Evolutionary conservation across 2,888 invertebrate genomes (phyloP).

Genomic region (Ashinkailepas kermadecensis): DNA sequence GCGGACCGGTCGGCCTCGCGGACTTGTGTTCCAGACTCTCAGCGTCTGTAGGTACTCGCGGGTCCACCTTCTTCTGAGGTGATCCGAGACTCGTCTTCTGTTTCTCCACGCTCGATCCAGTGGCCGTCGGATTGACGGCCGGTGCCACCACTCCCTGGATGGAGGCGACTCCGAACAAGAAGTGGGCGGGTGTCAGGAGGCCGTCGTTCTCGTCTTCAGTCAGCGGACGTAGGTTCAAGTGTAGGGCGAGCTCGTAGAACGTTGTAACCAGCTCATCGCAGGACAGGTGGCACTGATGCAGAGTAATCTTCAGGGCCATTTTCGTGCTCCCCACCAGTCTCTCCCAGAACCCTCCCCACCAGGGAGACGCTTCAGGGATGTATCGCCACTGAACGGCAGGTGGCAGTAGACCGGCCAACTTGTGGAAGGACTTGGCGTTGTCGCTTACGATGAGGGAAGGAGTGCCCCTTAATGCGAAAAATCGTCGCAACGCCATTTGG

Average conservation of each 20-base stretch:
- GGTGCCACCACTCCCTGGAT: not conserved
- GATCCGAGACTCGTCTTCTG: no score
- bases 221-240: not conserved
- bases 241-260: not conserved
- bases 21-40: not conserved
- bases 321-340: not conserved
- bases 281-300: not conserved
- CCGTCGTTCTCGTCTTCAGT: not conserved
- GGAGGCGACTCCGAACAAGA: not conserved
- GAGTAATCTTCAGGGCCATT: not conserved
- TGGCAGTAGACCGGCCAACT: not conserved
- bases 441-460: not conserved
- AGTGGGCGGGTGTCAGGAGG: not conserved
- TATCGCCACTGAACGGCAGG: not conserved
- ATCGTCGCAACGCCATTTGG: not conserved
- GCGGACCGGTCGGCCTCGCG: not conserved
- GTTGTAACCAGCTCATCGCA: not conserved
- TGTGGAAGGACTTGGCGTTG: not conserved
- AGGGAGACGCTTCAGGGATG: not conserved
- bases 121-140: not conserved
- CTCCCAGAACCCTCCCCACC: not conserved
- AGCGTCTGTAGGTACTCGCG: not conserved
- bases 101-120: not conserved
- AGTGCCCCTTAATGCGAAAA: not conserved
- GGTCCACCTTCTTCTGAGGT: no score